phyloP scores from a whole-genome alignment of 2,797 vertebrate species.

The Naso thynnoides region DNA sequence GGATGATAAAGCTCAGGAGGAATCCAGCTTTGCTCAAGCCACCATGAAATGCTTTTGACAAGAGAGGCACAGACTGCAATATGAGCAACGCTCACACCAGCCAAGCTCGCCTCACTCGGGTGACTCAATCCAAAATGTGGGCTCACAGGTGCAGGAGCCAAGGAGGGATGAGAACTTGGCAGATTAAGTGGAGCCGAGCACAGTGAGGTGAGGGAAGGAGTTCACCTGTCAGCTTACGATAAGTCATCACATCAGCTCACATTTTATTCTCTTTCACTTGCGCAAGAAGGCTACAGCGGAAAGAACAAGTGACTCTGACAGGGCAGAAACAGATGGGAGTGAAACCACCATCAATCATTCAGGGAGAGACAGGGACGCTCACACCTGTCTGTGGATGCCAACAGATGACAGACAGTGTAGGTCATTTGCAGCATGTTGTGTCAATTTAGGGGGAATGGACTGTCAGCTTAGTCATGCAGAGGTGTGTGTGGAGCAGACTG shows the following conservation, averaged over 20 bases:
- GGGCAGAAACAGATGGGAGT: slow-evolving; percentile 68
- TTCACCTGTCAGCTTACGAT: slow-evolving; percentile 46
- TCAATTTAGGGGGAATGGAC: slow-evolving; percentile 40
- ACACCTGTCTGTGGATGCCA: slow-evolving; percentile 78
- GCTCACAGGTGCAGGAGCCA: slow-evolving; percentile 35
- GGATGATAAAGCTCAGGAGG: slow-evolving; percentile 10
- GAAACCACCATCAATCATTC: slow-evolving; percentile 65
- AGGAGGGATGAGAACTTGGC: slow-evolving; percentile 42
- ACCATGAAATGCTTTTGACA: slow-evolving; percentile 62
- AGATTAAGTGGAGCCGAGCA: slow-evolving; percentile 2
- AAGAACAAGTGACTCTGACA: slow-evolving; percentile 59
- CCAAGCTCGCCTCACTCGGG: slow-evolving; percentile 49
- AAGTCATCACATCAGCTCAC: slow-evolving; percentile 17
- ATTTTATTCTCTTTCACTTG: slow-evolving; percentile 21
- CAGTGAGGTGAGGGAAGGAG: slow-evolving; percentile 23
- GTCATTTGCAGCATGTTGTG: slow-evolving; percentile 60
- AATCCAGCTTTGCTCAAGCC: slow-evolving; percentile 47
- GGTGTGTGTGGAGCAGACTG: slow-evolving; percentile 20
- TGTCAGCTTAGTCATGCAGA: slow-evolving; percentile 24
- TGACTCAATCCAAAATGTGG: slow-evolving; percentile 40
- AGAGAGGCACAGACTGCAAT: slow-evolving; percentile 56
- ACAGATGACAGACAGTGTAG: slow-evolving; percentile 71
- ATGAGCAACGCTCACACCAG: slow-evolving; percentile 51
- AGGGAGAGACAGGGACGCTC: slow-evolving; percentile 31
- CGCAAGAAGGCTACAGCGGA: slow-evolving; percentile 21